Evolutionary conservation across 2,113 vertebrate genomes (phyloP).

Genomic region (Xiphorhynchus elegans): DNA sequence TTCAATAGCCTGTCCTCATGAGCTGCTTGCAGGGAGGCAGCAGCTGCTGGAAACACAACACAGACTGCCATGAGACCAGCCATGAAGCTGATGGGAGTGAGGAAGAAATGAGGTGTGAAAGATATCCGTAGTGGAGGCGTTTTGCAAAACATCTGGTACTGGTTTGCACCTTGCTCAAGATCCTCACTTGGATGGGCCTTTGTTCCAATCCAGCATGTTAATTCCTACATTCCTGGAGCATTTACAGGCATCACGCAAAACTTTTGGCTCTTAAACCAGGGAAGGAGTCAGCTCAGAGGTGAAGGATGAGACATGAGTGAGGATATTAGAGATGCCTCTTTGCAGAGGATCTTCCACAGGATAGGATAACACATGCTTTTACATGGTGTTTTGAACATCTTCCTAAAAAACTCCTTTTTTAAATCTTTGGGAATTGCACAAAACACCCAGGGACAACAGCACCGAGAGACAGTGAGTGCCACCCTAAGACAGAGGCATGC

Average conservation of each 20-base stretch:
- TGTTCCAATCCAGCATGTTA: accelerated
- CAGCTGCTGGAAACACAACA: neutral
- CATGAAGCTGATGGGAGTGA: neutral
- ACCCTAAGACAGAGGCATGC: neutral
- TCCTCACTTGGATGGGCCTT: neutral
- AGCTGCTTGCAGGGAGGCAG: neutral
- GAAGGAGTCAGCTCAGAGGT: neutral
- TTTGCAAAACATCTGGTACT: constrained; percentile 7
- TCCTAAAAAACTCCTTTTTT: neutral
- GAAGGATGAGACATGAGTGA: neutral
- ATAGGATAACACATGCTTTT: neutral
- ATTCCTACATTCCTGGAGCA: neutral
- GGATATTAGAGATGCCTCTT: neutral
- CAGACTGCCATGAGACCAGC: neutral
- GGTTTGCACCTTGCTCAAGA: neutral
- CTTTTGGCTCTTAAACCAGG: neutral
- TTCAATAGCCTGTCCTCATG: accelerated
- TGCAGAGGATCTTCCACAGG: neutral
- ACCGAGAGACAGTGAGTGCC: neutral
- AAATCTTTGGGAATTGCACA: neutral
- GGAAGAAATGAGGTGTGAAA: constrained; percentile 33
- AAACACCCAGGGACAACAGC: neutral
- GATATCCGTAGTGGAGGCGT: neutral
- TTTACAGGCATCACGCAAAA: neutral
- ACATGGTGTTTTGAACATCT: neutral